phyloP scores from a whole-genome alignment of 2,888 invertebrate species.

The Chelonus formosanus region DNA sequence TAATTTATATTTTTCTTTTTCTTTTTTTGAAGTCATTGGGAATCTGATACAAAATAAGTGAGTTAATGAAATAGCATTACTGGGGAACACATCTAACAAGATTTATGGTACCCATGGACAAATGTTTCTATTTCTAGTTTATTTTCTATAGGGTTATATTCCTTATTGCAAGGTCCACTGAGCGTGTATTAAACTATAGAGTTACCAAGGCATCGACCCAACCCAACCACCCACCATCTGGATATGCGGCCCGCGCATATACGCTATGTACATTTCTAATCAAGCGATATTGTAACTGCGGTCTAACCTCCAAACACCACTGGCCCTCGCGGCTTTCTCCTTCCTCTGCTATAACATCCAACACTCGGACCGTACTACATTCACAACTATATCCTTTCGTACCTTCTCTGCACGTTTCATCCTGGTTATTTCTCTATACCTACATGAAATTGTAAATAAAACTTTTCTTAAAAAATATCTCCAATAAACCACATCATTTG shows the following conservation, averaged over 20 bases:
- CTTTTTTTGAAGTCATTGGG: too few relatives aligned
- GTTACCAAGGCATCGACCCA: slow-evolving; percentile 63
- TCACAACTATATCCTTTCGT: slow-evolving; percentile 28
- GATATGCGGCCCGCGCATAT: slow-evolving; percentile 60
- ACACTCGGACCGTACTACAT: slow-evolving; percentile 36
- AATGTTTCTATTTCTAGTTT: slow-evolving; percentile 28
- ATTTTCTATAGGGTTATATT: slow-evolving; percentile 45
- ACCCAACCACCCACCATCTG: slow-evolving; percentile 51
- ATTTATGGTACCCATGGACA: too few relatives aligned
- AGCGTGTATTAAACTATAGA: slow-evolving; percentile 64
- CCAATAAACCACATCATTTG: too few relatives aligned
- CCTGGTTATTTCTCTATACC: neutral
- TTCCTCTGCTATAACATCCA: slow-evolving; percentile 29
- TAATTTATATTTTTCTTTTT: too few relatives aligned
- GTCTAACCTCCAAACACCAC: slow-evolving; percentile 66
- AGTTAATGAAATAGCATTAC: too few relatives aligned
- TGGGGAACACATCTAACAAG: too few relatives aligned
- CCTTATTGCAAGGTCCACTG: slow-evolving; percentile 64
- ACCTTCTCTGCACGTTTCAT: slow-evolving; percentile 17
- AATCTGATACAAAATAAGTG: too few relatives aligned
- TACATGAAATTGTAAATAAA: slow-evolving; percentile 1
- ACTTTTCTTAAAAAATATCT: too few relatives aligned
- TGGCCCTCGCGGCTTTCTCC: slow-evolving; percentile 46
- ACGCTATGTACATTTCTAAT: slow-evolving; percentile 66
- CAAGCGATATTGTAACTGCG: slow-evolving; percentile 67